Percentiles rank a stretch among this genome's conserved stretches.
phyloP scores from a whole-genome alignment of 2,797 vertebrate genomes.

The Eulemur rubriventer region DNA sequence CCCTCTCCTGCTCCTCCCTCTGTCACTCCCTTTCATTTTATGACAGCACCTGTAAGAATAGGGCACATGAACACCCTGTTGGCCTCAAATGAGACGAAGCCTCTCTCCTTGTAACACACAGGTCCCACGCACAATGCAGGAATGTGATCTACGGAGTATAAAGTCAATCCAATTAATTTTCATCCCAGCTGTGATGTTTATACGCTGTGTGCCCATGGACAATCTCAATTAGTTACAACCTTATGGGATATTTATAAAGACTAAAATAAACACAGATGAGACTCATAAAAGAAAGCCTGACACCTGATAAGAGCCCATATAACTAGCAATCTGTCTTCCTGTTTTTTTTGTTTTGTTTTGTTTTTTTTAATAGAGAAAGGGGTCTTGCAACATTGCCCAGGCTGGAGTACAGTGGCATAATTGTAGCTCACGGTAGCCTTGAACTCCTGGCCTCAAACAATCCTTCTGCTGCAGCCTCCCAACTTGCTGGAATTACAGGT shows the following conservation, averaged over 20 bases:
- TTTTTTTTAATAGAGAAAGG: too few species aligned
- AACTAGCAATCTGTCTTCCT: rapidly evolving
- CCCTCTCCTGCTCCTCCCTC: neutral
- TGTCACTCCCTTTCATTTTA: neutral
- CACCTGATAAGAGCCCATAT: rapidly evolving
- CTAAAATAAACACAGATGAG: neutral
- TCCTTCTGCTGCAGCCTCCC: neutral
- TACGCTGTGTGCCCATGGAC: neutral
- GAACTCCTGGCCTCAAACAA: neutral
- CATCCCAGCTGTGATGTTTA: neutral
- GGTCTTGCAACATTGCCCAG: neutral
- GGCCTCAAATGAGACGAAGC: neutral
- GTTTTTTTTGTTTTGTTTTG: neutral
- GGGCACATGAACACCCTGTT: neutral
- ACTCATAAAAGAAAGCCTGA: neutral
- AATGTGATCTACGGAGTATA: rapidly evolving
- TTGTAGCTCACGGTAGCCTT: neutral
- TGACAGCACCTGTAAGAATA: neutral
- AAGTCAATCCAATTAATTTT: neutral
- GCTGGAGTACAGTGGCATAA: neutral
- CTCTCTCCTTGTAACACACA: neutral
- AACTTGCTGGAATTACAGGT: neutral
- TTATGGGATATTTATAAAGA: neutral
- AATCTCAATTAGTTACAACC: neutral
- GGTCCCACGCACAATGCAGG: neutral